Percentiles rank a stretch among this genome's conserved stretches.
These are phyloP conservation scores for Neotragus pygmaeus DNA, from an alignment of 2,113 vertebrate genomes.

Conservation along the genomic window DNA sequence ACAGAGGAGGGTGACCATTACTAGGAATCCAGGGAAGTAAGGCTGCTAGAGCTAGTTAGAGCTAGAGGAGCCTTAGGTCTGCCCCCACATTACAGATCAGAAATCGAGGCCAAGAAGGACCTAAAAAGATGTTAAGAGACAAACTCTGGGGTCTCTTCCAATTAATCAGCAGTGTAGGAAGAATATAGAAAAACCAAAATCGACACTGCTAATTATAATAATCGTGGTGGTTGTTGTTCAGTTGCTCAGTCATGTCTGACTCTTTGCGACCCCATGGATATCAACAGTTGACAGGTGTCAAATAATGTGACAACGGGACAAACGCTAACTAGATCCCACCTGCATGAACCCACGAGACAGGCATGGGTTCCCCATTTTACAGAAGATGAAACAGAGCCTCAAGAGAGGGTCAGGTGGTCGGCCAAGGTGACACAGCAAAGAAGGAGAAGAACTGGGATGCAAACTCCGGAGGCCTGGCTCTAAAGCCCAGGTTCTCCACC, in stretches of 20 bases:
- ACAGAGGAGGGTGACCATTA: background rate
- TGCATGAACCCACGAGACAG: background rate
- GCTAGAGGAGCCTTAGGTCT: background rate
- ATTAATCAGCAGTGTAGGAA: no score
- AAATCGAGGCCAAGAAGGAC: background rate
- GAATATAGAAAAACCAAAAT: rapidly evolving
- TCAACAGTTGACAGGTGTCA: rapidly evolving
- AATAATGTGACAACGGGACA: rapidly evolving
- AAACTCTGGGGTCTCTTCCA: background rate
- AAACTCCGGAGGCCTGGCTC: background rate
- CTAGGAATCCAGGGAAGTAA: background rate
- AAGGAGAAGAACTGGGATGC: background rate
- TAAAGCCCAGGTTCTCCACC: background rate
- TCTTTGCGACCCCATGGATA: background rate
- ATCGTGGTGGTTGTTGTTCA: background rate
- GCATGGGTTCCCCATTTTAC: rapidly evolving
- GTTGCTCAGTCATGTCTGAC: background rate
- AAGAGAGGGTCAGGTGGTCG: background rate
- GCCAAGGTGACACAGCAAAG: background rate
- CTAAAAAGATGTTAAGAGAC: background rate
- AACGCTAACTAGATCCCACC: background rate
- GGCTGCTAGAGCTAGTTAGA: background rate
- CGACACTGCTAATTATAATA: rapidly evolving
- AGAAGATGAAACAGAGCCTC: background rate
- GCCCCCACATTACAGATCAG: background rate